Percentiles rank a stretch among this genome's conserved stretches.
These are phyloP conservation scores for Beris chalybata DNA, from an alignment of 2,888 invertebrate species.

Conservation along the genomic window DNA sequence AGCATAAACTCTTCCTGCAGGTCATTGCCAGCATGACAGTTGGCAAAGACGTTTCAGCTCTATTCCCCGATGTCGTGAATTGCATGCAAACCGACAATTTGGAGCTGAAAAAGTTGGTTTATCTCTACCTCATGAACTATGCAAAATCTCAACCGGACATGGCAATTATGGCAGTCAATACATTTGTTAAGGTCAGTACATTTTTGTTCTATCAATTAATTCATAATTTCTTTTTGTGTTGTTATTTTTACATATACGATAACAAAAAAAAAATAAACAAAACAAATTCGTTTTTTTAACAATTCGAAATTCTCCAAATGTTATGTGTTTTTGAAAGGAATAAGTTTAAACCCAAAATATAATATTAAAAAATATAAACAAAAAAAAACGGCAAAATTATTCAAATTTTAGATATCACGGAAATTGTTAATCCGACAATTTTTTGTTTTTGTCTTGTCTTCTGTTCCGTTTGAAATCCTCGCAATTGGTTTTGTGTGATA, in stretches of 20 bases:
- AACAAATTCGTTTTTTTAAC: constrained; percentile 1
- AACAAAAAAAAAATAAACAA: too few species aligned
- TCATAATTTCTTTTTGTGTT: too few species aligned
- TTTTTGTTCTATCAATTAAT: not conserved
- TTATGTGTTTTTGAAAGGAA: constrained; percentile 38
- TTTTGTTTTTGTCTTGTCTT: too few species aligned
- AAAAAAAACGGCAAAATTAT: too few species aligned
- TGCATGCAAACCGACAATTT: constrained; percentile 99
- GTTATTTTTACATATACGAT: too few species aligned
- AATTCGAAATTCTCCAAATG: constrained; percentile 33
- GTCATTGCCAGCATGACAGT: constrained; percentile 99
- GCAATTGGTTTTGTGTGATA: too few species aligned
- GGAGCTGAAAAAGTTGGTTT: constrained; percentile 97
- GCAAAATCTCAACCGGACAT: constrained; percentile 99
- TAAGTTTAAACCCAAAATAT: too few species aligned
- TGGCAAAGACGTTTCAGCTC: constrained; percentile 97
- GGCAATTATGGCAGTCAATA: constrained; percentile 99
- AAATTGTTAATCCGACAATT: too few species aligned
- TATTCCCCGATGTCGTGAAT: constrained; percentile 99
- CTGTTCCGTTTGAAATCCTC: too few species aligned
- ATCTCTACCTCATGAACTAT: constrained; percentile 99
- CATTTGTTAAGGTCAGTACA: constrained; percentile 91
- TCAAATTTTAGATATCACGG: too few species aligned
- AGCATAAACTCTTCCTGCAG: constrained; percentile 55
- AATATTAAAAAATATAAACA: too few species aligned